phyloP scores from a whole-genome alignment of 2,888 invertebrate genomes.

The Bugula neritina region DNA sequence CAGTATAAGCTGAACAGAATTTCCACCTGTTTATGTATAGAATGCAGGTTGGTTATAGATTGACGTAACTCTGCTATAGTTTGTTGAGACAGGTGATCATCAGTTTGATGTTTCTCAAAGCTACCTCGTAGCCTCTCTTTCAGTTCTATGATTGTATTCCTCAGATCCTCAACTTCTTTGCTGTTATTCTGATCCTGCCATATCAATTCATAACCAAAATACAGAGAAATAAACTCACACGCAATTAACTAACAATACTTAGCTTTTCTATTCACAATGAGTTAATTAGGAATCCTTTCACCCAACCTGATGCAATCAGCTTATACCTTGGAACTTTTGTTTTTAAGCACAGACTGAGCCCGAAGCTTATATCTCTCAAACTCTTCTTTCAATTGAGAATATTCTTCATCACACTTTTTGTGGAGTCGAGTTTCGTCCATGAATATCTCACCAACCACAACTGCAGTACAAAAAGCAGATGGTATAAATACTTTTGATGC shows the following conservation, averaged over 20 bases:
- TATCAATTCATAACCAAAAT: too few species aligned
- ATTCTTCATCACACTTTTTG: conserved; percentile 63
- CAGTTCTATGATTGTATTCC: conserved; percentile 60
- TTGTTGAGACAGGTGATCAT: conserved; percentile 13
- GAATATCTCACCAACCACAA: conserved; percentile 13
- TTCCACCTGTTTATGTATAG: conserved; percentile 6
- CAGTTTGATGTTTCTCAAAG: neutral
- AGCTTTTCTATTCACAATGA: too few species aligned
- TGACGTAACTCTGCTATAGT: conserved; percentile 2
- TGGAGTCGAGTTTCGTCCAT: conserved; percentile 36
- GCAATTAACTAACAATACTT: too few species aligned
- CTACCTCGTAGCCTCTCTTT: conserved; percentile 35
- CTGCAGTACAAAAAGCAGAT: neutral
- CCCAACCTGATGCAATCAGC: too few species aligned
- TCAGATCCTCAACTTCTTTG: conserved; percentile 43
- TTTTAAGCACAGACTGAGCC: conserved; percentile 54
- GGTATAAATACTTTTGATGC: too few species aligned
- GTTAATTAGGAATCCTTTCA: too few species aligned
- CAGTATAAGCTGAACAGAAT: too few species aligned
- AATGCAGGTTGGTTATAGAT: conserved; percentile 20
- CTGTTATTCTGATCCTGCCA: conserved; percentile 37
- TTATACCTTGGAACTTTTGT: conserved; percentile 47
- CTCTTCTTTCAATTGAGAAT: conserved; percentile 62
- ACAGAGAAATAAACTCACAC: too few species aligned
- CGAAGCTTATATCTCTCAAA: conserved; percentile 63